A percentile compares a stretch with the other conserved stretches of the same genome.
phyloP scores from a whole-genome alignment of 2,888 invertebrate species.

The Trachelus tabidus region DNA sequence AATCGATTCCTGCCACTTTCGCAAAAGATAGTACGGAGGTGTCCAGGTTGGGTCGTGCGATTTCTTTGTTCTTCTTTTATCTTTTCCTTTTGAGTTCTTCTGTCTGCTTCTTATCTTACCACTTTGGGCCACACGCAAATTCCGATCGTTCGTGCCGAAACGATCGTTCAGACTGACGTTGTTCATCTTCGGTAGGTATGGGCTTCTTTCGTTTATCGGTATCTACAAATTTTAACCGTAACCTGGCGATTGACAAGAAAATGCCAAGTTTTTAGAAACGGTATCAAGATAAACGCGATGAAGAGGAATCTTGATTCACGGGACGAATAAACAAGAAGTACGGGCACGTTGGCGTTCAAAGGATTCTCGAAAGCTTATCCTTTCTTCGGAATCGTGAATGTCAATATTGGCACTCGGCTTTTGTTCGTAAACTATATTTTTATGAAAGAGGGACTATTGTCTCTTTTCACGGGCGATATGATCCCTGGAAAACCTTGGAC shows the following conservation, averaged over 20 bases:
- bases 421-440: not conserved
- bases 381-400: not conserved
- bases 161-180: not conserved
- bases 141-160: not conserved
- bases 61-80: not conserved
- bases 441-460: not conserved
- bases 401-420: not conserved
- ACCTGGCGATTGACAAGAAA: not conserved
- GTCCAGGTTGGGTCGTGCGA: not conserved
- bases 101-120: not conserved
- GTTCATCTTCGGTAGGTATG: not conserved
- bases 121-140: not conserved
- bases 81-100: not conserved
- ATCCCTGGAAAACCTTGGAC: not conserved
- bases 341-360: not conserved
- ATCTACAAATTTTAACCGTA: not conserved
- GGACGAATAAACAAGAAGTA: not conserved
- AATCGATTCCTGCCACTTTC: not conserved
- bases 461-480: not conserved
- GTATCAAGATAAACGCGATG: not conserved
- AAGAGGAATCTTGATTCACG: not conserved
- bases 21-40: not conserved
- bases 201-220: not conserved
- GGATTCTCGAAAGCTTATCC: not conserved
- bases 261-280: not conserved